phyloP scores from a whole-genome alignment of 2,888 invertebrate genomes.

The Mimas tiliae region DNA sequence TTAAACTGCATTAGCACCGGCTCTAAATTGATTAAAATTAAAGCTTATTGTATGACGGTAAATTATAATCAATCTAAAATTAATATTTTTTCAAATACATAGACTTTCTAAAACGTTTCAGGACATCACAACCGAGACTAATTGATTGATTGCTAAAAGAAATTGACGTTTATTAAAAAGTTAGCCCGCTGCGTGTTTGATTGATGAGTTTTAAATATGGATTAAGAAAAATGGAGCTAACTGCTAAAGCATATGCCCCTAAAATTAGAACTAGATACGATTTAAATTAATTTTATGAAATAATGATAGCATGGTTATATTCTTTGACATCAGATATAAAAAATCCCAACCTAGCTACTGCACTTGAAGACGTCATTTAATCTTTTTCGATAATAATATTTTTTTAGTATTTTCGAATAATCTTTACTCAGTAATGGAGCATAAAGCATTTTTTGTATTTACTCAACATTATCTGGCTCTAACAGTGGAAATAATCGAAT shows the following conservation, averaged over 20 bases:
- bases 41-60: neutral
- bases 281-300: too few species aligned
- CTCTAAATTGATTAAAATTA: neutral
- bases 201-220: constrained; percentile 26
- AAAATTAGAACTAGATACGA: neutral
- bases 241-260: neutral
- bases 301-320: too few species aligned
- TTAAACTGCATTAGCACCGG: too few species aligned
- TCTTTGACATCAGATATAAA: too few species aligned
- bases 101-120: constrained; percentile 12
- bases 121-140: constrained; percentile 5
- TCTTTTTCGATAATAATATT: too few species aligned
- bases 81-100: constrained; percentile 3
- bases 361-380: too few species aligned
- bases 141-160: constrained; percentile 27
- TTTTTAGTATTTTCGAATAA: too few species aligned
- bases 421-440: too few species aligned
- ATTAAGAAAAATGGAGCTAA: constrained; percentile 7
- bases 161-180: constrained; percentile 30
- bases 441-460: too few species aligned
- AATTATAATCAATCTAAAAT: neutral
- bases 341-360: too few species aligned
- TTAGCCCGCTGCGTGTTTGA: constrained; percentile 14
- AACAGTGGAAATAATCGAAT: too few species aligned
- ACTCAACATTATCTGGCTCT: too few species aligned